Percentiles rank a stretch among this genome's conserved stretches.
phyloP scores from a whole-genome alignment of 2,797 vertebrate species.

The Lepus townsendii region DNA sequence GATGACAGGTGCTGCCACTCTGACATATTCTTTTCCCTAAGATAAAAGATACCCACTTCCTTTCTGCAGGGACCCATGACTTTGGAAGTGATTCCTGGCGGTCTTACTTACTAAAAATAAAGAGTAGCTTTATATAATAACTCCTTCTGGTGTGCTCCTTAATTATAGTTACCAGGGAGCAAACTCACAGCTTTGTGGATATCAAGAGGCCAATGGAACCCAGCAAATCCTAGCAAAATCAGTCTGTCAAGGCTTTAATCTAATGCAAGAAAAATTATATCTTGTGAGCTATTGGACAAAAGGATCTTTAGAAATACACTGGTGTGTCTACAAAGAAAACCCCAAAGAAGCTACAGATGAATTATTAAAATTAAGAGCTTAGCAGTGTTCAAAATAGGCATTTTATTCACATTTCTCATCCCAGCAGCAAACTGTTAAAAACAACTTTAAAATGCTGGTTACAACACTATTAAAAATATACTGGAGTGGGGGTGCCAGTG shows the following conservation, averaged over 20 bases:
- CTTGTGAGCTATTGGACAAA: constrained; percentile 17
- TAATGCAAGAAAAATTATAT: background rate
- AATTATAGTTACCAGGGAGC: too few relatives aligned
- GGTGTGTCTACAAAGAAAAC: constrained; percentile 34
- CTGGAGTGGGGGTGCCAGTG: too few relatives aligned
- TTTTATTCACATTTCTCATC: constrained; percentile 35
- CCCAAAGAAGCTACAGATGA: background rate
- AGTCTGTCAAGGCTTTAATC: background rate
- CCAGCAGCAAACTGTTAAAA: constrained; percentile 52
- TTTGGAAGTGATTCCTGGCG: too few relatives aligned
- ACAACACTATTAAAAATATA: background rate
- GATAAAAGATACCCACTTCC: too few relatives aligned
- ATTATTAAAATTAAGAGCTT: constrained; percentile 56
- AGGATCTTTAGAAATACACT: background rate
- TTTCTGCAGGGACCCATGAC: too few relatives aligned
- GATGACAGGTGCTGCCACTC: too few relatives aligned
- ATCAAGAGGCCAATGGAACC: background rate
- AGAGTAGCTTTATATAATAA: too few relatives aligned
- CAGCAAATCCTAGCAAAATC: background rate
- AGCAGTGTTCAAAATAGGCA: background rate
- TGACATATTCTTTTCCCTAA: too few relatives aligned
- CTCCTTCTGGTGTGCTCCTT: too few relatives aligned
- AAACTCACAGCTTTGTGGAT: too few relatives aligned
- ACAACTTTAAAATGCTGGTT: constrained; percentile 39
- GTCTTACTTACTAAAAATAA: too few relatives aligned